These are phyloP conservation scores for Cinclus cinclus DNA, from an alignment of 2,113 vertebrate species.

Conservation along the genomic window DNA sequence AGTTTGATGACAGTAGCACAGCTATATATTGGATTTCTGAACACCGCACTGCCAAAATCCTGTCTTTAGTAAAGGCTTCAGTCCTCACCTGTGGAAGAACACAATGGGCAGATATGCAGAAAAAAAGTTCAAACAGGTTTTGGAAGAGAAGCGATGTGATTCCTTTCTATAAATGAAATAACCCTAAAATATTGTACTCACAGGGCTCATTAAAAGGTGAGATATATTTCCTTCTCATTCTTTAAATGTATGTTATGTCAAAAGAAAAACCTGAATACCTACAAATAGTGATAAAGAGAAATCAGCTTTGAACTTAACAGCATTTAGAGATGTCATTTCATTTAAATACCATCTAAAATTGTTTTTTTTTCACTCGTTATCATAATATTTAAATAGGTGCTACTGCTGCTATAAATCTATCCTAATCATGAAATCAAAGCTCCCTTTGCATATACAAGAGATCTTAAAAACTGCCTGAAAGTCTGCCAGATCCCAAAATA, in stretches of 20 bases:
- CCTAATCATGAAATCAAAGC: conserved; percentile 41
- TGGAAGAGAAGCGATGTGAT: neutral
- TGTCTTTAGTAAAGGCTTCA: neutral
- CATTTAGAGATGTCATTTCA: neutral
- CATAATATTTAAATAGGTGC: conserved; percentile 1
- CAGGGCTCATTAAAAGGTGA: neutral
- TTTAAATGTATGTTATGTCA: neutral
- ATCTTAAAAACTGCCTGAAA: conserved; percentile 49
- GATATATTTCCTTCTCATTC: neutral
- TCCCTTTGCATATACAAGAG: conserved; percentile 34
- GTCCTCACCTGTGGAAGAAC: neutral
- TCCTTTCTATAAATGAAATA: neutral
- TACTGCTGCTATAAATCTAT: conserved; percentile 32
- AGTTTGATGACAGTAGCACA: neutral
- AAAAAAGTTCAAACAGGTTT: neutral
- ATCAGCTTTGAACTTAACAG: neutral
- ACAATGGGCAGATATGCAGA: neutral
- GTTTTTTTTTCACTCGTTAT: neutral
- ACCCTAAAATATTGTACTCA: neutral
- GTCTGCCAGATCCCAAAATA: conserved; percentile 25
- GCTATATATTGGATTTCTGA: neutral
- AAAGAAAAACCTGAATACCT: neutral
- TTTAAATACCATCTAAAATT: neutral
- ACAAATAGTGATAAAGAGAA: neutral
- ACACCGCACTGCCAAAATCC: neutral